Evolutionary conservation across 2,797 vertebrate species (phyloP).

Genomic region (Triplophysa yarkandensis): DNA sequence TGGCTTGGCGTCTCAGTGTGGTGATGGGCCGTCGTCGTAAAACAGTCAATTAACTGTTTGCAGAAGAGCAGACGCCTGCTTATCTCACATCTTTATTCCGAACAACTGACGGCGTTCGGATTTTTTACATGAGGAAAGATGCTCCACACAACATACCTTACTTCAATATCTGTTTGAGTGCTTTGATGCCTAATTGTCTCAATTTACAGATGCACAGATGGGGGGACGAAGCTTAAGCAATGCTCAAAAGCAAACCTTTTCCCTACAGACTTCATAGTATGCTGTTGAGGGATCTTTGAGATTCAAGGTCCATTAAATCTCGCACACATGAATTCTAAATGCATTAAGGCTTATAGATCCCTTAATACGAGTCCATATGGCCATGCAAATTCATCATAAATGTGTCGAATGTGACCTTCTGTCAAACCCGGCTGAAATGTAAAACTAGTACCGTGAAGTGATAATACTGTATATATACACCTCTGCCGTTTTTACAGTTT

Average conservation of each 20-base stretch:
- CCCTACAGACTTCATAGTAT: not conserved
- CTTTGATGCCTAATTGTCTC: conserved; percentile 16
- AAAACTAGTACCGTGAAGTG: conserved; percentile 36
- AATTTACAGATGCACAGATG: conserved; percentile 30
- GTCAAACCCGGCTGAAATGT: conserved; percentile 1
- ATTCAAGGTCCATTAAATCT: conserved; percentile 18
- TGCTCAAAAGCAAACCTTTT: not conserved
- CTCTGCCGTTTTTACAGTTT: conserved; percentile 49
- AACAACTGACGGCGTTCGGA: not conserved
- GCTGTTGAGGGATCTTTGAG: not conserved
- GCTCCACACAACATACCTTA: not conserved
- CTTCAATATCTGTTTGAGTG: not conserved
- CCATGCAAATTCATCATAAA: conserved; percentile 33
- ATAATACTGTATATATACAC: conserved; percentile 16
- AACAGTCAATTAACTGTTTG: not conserved
- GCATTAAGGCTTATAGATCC: conserved; percentile 7
- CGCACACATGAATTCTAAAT: conserved; percentile 1
- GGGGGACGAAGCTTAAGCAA: conserved; percentile 5
- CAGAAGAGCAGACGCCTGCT: conserved; percentile 7
- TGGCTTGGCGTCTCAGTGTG: not conserved
- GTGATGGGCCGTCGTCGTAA: not conserved
- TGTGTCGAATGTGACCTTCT: not conserved
- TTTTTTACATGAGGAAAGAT: not conserved
- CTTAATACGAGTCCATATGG: conserved; percentile 40
- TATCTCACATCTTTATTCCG: conserved; percentile 7